These are phyloP conservation scores for Eupsittula cactorum DNA, from an alignment of 2,113 vertebrate genomes.

Conservation along the genomic window DNA sequence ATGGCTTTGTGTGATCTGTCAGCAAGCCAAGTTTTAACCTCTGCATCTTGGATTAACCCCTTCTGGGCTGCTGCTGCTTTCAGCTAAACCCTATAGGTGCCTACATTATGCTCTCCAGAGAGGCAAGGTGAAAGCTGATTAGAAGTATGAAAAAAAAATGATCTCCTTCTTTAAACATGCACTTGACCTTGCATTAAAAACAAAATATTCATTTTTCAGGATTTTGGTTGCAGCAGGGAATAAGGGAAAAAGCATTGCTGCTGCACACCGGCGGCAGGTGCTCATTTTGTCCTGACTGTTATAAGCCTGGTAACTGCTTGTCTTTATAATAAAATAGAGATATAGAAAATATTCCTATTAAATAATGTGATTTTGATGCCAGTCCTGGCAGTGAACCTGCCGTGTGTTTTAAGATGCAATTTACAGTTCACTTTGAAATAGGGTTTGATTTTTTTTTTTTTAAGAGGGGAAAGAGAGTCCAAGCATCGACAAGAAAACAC, in stretches of 20 bases:
- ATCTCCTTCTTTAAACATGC: neutral
- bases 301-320: neutral
- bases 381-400: neutral
- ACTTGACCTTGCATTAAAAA: neutral
- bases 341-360: neutral
- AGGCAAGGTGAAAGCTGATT: neutral
- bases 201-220: neutral
- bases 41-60: neutral
- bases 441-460: neutral
- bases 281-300: neutral
- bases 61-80: neutral
- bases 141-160: neutral
- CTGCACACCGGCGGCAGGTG: rapidly evolving
- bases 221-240: neutral
- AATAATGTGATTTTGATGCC: neutral
- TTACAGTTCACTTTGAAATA: neutral
- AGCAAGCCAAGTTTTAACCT: slow-evolving; percentile 12
- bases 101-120: neutral
- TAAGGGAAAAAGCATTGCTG: neutral
- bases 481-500: neutral
- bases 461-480: neutral
- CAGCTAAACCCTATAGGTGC: neutral
- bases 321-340: neutral
- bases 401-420: neutral
- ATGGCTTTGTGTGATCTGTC: slow-evolving; percentile 25